Base-by-base conservation (phyloP, 2,888 invertebrate species). In the Aquatica leii region DNA sequence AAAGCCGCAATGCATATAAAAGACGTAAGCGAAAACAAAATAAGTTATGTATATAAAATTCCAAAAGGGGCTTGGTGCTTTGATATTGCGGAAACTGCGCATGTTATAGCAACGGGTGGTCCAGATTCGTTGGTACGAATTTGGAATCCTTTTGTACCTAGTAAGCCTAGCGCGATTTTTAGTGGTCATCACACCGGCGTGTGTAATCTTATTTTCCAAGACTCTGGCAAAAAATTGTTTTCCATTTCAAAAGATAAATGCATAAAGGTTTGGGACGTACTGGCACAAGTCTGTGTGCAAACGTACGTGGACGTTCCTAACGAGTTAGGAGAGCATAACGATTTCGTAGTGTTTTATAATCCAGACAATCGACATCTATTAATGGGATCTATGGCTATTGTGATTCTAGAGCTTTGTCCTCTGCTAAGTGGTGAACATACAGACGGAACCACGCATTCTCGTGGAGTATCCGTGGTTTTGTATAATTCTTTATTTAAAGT, bases 71-170 rank as follows among this genome's bases (percentile, higher is more conserved):
- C 87, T 31, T 86, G 87, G 69, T 88, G 88, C 68, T 90, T 90
- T 74, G 85, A 83, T 59, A 82, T 88, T 73, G 85, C 85, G 70
- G 88, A 86, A 78, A 85, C 83, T 11, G 82, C 83, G 15, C 87
- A 87, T 69, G 78, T 87, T 48, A 74, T 90, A 50, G 89, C 86
- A 57, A 89, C 89, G 1, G 94, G 93, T 1, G 90, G 94, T 2
- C 88, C 91, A 5, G 94, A 94, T 80, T 89, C 90, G 71, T 77
- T 86, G 18, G 71, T 74, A 20, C 86, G 93, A 35, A 83, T 93
- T 54, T 95, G 94, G 94, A 93, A 91, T 80, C 88, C 92, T 0
- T 92, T 91, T 77, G 87, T 91, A n/a, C 86, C 90, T 1, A 81
- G 82, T 52, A 88, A 89, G 73, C 86, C 91, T 0, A 87, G 82